Base-by-base conservation (phyloP, 2,113 vertebrate species). In the Damaliscus lunatus region DNA sequence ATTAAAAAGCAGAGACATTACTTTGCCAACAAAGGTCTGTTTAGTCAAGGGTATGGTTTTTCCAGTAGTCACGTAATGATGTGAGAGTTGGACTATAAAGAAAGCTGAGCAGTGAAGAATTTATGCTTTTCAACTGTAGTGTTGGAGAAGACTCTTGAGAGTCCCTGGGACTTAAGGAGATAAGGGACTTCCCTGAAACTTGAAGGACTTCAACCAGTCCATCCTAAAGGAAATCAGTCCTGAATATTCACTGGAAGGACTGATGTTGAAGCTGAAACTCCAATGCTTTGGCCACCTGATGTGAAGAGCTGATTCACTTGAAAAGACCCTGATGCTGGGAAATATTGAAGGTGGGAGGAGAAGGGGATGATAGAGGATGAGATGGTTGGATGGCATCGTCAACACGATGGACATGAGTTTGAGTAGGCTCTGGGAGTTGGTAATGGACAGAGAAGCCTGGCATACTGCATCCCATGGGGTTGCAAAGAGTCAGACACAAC, bases 381-480 rank as follows among this genome's bases (percentile, higher is more conserved):
- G 64, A 71, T 36, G 9, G 2, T 71, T 71, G 17, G n/a, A 71
- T 71, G n/a, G n/a, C 64, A 23, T 36, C 0, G 0, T n/a, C 2
- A 5, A 71, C 64, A 36, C 0, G 2, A 36, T 71, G n/a, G n/a
- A 23, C 9, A 71, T 36, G n/a, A 71, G 64, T 71, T 71, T 71
- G 5, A 71, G 9, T 71, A 71, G 8, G 2, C 19, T 71, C n/a
- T 5, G 17, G n/a, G 64, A 71, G 19, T 36, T 71, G 64, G 19
- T 36, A 6, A 36, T 71, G n/a, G 64, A 71, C 64, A 71, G n/a
- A 6, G n/a, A 23, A 19, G 19, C 64, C 64, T 71, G 64, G 9
- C n/a, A 12, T 71, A 19, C 64, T 71, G 64, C 64, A 71, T 21
- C n/a, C 17, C 2, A 23, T 71, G 19, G n/a, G 19, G 19, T 40